These are phyloP conservation scores for Antennarius striatus DNA, from an alignment of 2,113 vertebrate genomes.

Conservation along the genomic window DNA sequence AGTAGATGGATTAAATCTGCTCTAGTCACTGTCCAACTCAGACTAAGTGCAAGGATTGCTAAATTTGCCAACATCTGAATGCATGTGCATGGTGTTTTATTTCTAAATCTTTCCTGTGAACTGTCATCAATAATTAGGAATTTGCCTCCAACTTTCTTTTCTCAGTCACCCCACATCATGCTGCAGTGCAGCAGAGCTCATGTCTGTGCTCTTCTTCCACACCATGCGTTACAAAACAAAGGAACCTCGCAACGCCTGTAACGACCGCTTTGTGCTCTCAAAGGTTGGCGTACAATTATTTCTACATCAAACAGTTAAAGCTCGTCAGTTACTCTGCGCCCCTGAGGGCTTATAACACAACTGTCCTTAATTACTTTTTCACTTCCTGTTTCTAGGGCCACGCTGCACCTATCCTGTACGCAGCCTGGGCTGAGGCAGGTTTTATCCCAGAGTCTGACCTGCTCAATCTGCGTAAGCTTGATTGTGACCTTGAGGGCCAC, in stretches of 20 bases:
- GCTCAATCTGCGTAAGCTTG: constrained; percentile 80
- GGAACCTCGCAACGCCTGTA: constrained; percentile 79
- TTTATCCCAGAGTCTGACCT: constrained; percentile 79
- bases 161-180: constrained; percentile 83
- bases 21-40: too few species aligned
- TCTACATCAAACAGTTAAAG: neutral
- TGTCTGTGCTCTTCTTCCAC: constrained; percentile 87
- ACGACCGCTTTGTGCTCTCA: constrained; percentile 86
- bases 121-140: neutral
- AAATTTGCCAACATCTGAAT: constrained; percentile 35
- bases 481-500: constrained; percentile 84
- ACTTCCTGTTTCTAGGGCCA: constrained; percentile 72
- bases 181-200: constrained; percentile 85
- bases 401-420: constrained; percentile 84
- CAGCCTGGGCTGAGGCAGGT: constrained; percentile 83
- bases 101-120: neutral
- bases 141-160: neutral
- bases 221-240: constrained; percentile 82
- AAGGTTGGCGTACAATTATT: constrained; percentile 69
- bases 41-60: neutral
- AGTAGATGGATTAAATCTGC: neutral
- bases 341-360: neutral
- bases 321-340: neutral
- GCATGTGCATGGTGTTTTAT: constrained; percentile 27
- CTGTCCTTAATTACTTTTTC: neutral